phyloP scores from a whole-genome alignment of 2,888 invertebrate genomes.

The Caenorhabditis japonica region DNA sequence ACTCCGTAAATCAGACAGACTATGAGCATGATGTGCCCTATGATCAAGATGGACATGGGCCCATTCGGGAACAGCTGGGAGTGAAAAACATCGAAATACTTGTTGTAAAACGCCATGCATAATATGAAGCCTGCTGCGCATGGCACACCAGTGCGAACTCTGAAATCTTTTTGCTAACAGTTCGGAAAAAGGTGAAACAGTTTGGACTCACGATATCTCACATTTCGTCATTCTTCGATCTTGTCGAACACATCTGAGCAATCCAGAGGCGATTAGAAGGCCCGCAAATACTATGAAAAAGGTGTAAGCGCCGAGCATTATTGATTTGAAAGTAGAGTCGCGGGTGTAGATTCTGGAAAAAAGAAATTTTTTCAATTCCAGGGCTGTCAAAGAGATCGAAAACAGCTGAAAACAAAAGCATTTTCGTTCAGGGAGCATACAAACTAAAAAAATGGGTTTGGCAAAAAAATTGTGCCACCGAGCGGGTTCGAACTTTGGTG shows the following conservation, averaged over 20 bases:
- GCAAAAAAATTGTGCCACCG: too few species aligned
- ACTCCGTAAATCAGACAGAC: constrained; percentile 4
- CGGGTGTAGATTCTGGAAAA: constrained; percentile 26
- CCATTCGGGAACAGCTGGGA: constrained; percentile 14
- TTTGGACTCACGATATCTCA: constrained; percentile 24
- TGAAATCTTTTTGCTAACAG: constrained; percentile 1
- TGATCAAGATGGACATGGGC: constrained; percentile 10
- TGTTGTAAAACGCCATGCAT: constrained; percentile 33
- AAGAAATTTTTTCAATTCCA: too few species aligned
- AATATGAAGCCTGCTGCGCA: constrained; percentile 19
- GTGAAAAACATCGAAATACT: constrained; percentile 18
- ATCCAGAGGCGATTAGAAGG: constrained; percentile 9
- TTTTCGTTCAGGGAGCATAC: too few species aligned
- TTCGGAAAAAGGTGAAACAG: too few species aligned
- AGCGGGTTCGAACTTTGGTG: too few species aligned
- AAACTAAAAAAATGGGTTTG: too few species aligned
- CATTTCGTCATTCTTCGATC: constrained; percentile 11
- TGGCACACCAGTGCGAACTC: constrained; percentile 17
- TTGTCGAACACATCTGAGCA: constrained; percentile 7
- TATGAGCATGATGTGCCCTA: constrained; percentile 18
- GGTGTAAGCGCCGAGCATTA: constrained; percentile 33
- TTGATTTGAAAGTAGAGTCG: constrained; percentile 25
- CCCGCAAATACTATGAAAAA: constrained; percentile 21
- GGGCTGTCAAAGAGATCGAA: too few species aligned
- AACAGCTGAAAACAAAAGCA: too few species aligned